Conservation (phyloP, 64 coral and sea anemone species). For the Stichodactyla helianthus region DNA sequence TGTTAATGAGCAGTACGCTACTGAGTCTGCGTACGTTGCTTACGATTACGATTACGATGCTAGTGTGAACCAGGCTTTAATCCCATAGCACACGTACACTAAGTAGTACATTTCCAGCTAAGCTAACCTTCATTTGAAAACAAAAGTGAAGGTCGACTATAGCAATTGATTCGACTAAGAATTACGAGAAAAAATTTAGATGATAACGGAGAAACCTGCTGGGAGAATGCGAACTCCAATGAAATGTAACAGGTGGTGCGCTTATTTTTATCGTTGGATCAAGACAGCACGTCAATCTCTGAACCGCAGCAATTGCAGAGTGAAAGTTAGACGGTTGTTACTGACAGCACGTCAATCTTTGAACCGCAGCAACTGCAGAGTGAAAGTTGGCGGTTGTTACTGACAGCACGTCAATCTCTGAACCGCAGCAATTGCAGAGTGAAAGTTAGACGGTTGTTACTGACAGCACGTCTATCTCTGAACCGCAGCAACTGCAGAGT, state of each 20-base stretch:
- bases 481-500: background rate
- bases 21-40: too few relatives aligned
- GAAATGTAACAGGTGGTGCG: background rate
- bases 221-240: background rate
- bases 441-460: background rate
- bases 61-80: too few relatives aligned
- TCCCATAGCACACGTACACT: too few relatives aligned
- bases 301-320: background rate
- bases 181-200: background rate
- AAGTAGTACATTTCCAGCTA: too few relatives aligned
- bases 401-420: background rate
- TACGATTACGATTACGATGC: too few relatives aligned
- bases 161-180: background rate
- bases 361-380: background rate
- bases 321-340: background rate
- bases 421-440: background rate
- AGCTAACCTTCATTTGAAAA: background rate
- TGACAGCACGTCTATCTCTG: too few relatives aligned
- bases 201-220: background rate
- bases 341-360: too few relatives aligned
- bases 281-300: background rate
- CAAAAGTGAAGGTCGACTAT: background rate
- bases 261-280: background rate
- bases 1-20: too few relatives aligned
- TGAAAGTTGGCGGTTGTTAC: too few relatives aligned